Percentiles rank a stretch among this genome's conserved stretches.
These are phyloP conservation scores for Hyperopisus bebe DNA, from an alignment of 2,113 vertebrate species.

Conservation along the genomic window DNA sequence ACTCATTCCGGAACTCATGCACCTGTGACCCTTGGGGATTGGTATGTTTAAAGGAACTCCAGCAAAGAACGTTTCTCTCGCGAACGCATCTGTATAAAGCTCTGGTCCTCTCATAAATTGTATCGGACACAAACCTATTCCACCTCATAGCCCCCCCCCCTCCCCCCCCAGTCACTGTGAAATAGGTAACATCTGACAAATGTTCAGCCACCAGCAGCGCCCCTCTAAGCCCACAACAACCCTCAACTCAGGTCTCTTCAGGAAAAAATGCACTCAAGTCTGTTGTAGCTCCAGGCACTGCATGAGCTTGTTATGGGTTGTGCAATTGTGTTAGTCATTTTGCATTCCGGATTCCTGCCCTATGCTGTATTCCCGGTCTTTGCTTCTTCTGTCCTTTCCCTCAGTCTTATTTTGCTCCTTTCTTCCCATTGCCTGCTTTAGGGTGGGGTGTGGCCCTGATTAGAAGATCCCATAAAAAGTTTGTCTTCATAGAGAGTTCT, in stretches of 20 bases:
- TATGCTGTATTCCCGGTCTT: constrained; percentile 47
- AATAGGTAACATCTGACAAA: background rate
- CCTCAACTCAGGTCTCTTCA: constrained; percentile 39
- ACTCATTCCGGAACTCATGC: background rate
- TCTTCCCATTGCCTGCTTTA: constrained; percentile 29
- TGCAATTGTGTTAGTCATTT: constrained; percentile 71
- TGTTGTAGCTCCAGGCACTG: constrained; percentile 62
- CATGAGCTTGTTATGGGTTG: constrained; percentile 70
- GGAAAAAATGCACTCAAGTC: constrained; percentile 60
- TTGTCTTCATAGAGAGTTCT: background rate
- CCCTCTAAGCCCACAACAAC: background rate
- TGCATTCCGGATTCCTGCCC: constrained; percentile 63
- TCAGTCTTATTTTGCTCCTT: constrained; percentile 26
- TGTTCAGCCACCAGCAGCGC: background rate
- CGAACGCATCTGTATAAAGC: background rate
- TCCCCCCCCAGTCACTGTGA: background rate
- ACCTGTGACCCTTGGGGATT: background rate
- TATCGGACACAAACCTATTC: background rate
- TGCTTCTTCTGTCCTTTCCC: constrained; percentile 20
- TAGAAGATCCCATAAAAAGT: background rate
- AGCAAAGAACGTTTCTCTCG: background rate
- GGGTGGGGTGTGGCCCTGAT: background rate
- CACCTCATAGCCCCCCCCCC: background rate
- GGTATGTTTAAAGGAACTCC: background rate
- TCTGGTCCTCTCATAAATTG: background rate